phyloP scores from a whole-genome alignment of 2,888 invertebrate genomes.

The Automeris io region DNA sequence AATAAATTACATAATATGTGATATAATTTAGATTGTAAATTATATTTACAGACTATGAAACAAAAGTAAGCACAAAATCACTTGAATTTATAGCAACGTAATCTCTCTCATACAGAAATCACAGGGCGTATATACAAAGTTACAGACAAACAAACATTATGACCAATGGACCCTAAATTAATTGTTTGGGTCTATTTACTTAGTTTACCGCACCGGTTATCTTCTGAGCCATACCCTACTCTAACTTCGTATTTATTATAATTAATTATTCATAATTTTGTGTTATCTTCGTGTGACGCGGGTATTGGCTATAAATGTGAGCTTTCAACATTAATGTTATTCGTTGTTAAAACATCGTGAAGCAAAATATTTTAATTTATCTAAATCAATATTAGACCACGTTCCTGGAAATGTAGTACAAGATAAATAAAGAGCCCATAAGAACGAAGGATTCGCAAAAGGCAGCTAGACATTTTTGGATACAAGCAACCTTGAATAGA shows the following conservation, averaged over 20 bases:
- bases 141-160: constrained; percentile 66
- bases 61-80: neutral
- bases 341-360: neutral
- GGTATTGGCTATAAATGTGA: neutral
- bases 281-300: neutral
- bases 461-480: too few relatives aligned
- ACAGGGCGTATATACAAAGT: constrained; percentile 36
- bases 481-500: too few relatives aligned
- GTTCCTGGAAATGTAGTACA: too few relatives aligned
- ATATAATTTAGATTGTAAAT: too few relatives aligned
- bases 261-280: constrained; percentile 35
- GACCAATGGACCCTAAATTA: constrained; percentile 72
- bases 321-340: neutral
- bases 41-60: neutral
- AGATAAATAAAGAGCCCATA: too few relatives aligned
- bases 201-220: constrained; percentile 63
- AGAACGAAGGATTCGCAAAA: too few relatives aligned
- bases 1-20: too few relatives aligned
- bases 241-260: constrained; percentile 45
- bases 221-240: constrained; percentile 58
- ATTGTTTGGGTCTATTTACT: constrained; percentile 69
- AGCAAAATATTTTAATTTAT: too few relatives aligned
- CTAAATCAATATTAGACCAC: too few relatives aligned
- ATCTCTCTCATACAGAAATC: constrained; percentile 20
- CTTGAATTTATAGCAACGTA: neutral